Percentiles rank a stretch among this genome's conserved stretches.
Evolutionary conservation across 1,140 invertebrate species (phyloP).

Genomic region (Cotesia typhae): DNA sequence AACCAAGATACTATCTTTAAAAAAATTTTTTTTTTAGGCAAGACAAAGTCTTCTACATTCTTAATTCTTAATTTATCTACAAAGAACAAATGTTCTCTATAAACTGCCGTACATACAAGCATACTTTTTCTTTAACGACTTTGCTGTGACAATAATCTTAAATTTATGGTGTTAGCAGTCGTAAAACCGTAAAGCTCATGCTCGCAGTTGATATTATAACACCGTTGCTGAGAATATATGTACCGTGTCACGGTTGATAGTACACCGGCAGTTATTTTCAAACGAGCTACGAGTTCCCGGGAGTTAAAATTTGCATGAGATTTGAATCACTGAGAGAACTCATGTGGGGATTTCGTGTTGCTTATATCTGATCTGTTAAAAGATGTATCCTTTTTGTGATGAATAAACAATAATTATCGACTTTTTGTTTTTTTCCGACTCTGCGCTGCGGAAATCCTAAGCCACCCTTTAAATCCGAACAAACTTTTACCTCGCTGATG

Average conservation of each 20-base stretch:
- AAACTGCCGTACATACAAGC: background rate
- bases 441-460: too few relatives aligned
- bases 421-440: too few relatives aligned
- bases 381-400: constrained; percentile 14
- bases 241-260: constrained; percentile 16
- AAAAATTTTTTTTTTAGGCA: too few relatives aligned
- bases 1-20: too few relatives aligned
- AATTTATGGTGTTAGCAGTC: constrained; percentile 42
- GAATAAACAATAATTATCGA: background rate
- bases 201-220: background rate
- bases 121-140: constrained; percentile 10
- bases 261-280: constrained; percentile 23
- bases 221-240: constrained; percentile 18
- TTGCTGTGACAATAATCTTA: constrained; percentile 28
- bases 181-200: constrained; percentile 34
- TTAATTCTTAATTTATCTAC: too few relatives aligned
- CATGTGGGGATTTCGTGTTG: background rate
- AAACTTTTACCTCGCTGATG: too few relatives aligned
- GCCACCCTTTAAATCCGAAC: too few relatives aligned
- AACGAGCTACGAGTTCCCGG: constrained; percentile 20
- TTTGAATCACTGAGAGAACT: constrained; percentile 39
- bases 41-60: too few relatives aligned
- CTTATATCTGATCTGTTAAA: constrained; percentile 14
- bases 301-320: constrained; percentile 38
- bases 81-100: too few relatives aligned